Conservation (phyloP, 2,888 invertebrate species). For the Sipha maydis region DNA sequence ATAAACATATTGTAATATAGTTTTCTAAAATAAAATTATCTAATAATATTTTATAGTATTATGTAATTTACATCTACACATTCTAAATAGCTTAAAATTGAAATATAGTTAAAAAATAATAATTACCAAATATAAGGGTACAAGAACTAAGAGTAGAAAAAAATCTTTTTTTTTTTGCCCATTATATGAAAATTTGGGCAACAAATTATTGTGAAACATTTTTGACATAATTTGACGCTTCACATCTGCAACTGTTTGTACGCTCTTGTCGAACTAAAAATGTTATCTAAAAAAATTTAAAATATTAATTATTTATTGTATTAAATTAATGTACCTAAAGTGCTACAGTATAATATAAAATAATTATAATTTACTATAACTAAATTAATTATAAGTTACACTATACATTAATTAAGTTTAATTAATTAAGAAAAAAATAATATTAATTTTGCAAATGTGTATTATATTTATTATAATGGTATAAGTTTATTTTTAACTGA, state of each 20-base stretch:
- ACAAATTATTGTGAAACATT: slow-evolving; percentile 1
- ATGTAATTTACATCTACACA: too few relatives aligned
- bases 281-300: neutral
- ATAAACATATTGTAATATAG: too few relatives aligned
- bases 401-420: too few relatives aligned
- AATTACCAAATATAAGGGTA: neutral
- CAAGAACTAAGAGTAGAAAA: neutral
- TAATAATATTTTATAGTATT: too few relatives aligned
- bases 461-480: neutral
- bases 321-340: too few relatives aligned
- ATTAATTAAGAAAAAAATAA: neutral
- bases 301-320: too few relatives aligned
- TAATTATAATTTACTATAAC: too few relatives aligned
- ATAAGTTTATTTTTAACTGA: neutral
- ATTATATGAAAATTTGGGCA: neutral
- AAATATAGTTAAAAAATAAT: neutral
- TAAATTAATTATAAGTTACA: too few relatives aligned
- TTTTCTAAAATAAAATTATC: too few relatives aligned
- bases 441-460: neutral
- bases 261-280: neutral
- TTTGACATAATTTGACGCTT: neutral
- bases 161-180: neutral
- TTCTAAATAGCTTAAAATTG: neutral
- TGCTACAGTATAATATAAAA: too few relatives aligned
- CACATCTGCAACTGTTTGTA: neutral